A percentile compares a stretch with the other conserved stretches of the same genome.
phyloP scores from a whole-genome alignment of 2,888 invertebrate genomes.

The Onthophagus sagittarius region DNA sequence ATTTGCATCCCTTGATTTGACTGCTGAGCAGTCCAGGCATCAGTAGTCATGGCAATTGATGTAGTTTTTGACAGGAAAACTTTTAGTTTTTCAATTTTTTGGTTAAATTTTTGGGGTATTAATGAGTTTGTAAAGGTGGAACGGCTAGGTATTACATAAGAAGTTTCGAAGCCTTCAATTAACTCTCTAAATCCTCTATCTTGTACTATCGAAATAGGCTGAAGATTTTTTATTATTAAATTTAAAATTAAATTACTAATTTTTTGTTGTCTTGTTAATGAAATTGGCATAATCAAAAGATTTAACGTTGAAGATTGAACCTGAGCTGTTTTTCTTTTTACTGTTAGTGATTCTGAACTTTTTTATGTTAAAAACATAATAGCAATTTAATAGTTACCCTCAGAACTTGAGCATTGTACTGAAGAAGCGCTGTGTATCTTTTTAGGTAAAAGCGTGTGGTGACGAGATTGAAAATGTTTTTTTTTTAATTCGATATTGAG shows the following conservation, averaged over 20 bases:
- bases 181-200: constrained; percentile 8
- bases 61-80: background rate
- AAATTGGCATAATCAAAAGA: too few relatives aligned
- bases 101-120: background rate
- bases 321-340: too few relatives aligned
- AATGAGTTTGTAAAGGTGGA: background rate
- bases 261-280: background rate
- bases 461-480: too few relatives aligned
- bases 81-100: background rate
- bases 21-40: constrained; percentile 17
- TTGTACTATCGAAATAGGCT: constrained; percentile 11
- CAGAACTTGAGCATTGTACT: too few relatives aligned
- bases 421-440: too few relatives aligned
- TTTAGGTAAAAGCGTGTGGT: too few relatives aligned
- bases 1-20: too few relatives aligned
- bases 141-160: background rate
- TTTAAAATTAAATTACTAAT: constrained; percentile 6
- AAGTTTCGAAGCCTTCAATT: background rate
- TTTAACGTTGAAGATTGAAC: too few relatives aligned
- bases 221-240: constrained; percentile 11
- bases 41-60: constrained; percentile 9
- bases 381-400: too few relatives aligned
- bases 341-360: too few relatives aligned
- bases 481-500: too few relatives aligned
- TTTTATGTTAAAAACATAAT: too few relatives aligned